Evolutionary conservation across 1,140 invertebrate species (phyloP).

Genomic region (Microvelia longipes): DNA sequence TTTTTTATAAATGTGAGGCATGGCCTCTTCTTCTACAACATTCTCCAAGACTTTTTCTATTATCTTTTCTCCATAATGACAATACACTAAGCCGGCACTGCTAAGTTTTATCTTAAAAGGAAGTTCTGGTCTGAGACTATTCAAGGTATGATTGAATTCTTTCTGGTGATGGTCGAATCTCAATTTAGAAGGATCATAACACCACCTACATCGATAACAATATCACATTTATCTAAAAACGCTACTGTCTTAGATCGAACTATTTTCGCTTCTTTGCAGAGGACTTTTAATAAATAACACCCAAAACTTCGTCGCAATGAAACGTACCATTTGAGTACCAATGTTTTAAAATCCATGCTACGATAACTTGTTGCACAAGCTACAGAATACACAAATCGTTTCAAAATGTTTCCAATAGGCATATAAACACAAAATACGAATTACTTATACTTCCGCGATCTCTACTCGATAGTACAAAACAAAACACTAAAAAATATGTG

Average conservation of each 20-base stretch:
- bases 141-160: conserved; percentile 45
- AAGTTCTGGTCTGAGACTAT: conserved; percentile 37
- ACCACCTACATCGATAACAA: conserved; percentile 93
- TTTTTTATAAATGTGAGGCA: conserved; percentile 34
- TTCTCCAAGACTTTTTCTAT: conserved; percentile 41
- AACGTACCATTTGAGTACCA: conserved; percentile 71
- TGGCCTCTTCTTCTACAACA: conserved; percentile 28
- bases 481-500: too few species aligned
- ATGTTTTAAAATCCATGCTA: conserved; percentile 37
- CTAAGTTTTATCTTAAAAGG: conserved; percentile 59
- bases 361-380: too few species aligned
- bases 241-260: conserved; percentile 47
- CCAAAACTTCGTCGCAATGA: conserved; percentile 95
- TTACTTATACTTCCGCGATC: too few species aligned
- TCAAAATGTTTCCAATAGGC: too few species aligned
- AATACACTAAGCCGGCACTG: conserved; percentile 87
- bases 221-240: conserved; percentile 67
- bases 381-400: too few species aligned
- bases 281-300: conserved; percentile 71
- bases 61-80: conserved; percentile 73
- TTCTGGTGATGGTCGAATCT: conserved; percentile 95
- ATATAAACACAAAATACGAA: too few species aligned
- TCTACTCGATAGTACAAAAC: too few species aligned
- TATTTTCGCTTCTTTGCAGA: conserved; percentile 72
- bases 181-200: conserved; percentile 60